These are phyloP conservation scores for Acanthopagrus latus DNA, from an alignment of 2,797 vertebrate species.

Conservation along the genomic window DNA sequence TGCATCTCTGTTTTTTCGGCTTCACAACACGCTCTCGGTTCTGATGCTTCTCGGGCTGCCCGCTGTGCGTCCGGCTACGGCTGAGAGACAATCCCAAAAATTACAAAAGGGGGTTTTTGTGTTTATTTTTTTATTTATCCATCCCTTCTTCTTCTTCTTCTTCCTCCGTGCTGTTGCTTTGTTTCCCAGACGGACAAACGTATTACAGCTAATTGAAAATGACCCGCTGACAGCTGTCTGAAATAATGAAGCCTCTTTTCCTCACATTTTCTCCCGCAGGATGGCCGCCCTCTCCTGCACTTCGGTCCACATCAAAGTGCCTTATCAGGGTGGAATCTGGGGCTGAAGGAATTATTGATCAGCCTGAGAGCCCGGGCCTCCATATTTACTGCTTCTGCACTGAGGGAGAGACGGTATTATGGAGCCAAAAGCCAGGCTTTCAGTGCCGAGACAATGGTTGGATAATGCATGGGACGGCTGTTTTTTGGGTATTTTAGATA, in stretches of 20 bases:
- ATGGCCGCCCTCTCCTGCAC: slow-evolving; percentile 54
- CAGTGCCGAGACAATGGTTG: slow-evolving; percentile 45
- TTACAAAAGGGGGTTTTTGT: slow-evolving; percentile 1
- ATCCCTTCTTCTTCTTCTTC: slow-evolving; percentile 5
- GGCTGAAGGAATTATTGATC: slow-evolving; percentile 79
- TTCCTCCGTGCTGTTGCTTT: slow-evolving; percentile 54
- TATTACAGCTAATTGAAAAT: slow-evolving; percentile 73
- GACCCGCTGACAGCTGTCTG: slow-evolving; percentile 70
- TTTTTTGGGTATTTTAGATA: slow-evolving; percentile 40
- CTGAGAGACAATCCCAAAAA: slow-evolving; percentile 52
- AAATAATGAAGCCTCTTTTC: slow-evolving; percentile 79
- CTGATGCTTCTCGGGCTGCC: slow-evolving; percentile 48
- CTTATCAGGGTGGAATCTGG: slow-evolving; percentile 70
- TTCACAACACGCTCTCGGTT: slow-evolving; percentile 29
- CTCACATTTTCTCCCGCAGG: slow-evolving; percentile 62
- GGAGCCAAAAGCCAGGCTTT: slow-evolving; percentile 62
- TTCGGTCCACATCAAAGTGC: slow-evolving; percentile 78
- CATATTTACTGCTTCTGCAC: slow-evolving; percentile 54
- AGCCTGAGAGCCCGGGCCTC: slow-evolving; percentile 57
- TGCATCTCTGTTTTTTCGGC: slow-evolving; percentile 40
- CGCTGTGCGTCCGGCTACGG: slow-evolving; percentile 47
- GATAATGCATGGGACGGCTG: neutral
- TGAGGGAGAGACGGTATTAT: slow-evolving; percentile 36
- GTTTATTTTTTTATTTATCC: slow-evolving; percentile 34
- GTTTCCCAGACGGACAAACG: slow-evolving; percentile 65